A percentile compares a stretch with the other conserved stretches of the same genome.
phyloP scores from a whole-genome alignment of 1,140 invertebrate genomes.

The Drosophila subpulchrella region DNA sequence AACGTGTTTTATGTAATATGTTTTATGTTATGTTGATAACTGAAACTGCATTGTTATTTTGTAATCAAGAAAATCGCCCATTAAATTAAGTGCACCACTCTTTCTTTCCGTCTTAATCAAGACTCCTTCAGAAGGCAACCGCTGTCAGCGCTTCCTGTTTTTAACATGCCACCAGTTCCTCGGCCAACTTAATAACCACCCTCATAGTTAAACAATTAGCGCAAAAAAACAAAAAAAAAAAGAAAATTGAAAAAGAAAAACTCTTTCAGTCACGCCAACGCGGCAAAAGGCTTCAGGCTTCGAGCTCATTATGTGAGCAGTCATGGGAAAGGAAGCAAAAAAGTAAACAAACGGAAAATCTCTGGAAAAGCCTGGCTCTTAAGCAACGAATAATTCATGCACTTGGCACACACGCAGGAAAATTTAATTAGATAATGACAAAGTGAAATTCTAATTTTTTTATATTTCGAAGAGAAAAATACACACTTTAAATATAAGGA shows the following conservation, averaged over 20 bases:
- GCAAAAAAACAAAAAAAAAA: slow-evolving; percentile 20
- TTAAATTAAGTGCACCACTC: slow-evolving; percentile 1
- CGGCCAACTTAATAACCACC: slow-evolving; percentile 3
- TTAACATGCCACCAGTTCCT: slow-evolving; percentile 10
- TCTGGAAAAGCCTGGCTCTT: not conserved
- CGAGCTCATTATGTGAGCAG: slow-evolving; percentile 45
- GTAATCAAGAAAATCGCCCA: slow-evolving; percentile 1
- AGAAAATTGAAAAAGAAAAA: slow-evolving; percentile 20
- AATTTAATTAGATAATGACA: too few species aligned
- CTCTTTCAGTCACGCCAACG: slow-evolving; percentile 42
- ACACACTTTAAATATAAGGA: not conserved
- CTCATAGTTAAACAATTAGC: slow-evolving; percentile 48
- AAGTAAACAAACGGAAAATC: slow-evolving; percentile 35
- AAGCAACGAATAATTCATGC: not conserved
- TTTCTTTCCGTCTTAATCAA: slow-evolving; percentile 30
- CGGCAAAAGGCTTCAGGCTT: slow-evolving; percentile 46
- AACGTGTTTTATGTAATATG: not conserved
- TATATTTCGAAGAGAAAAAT: not conserved
- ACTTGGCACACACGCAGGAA: not conserved
- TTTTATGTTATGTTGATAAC: not conserved
- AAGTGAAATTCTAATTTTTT: too few species aligned
- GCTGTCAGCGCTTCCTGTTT: slow-evolving; percentile 20
- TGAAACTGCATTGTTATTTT: not conserved
- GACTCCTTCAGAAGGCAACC: slow-evolving; percentile 5
- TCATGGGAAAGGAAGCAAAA: slow-evolving; percentile 38